Conservation (phyloP, 2,113 vertebrate genomes). For the Centropus bengalensis region DNA sequence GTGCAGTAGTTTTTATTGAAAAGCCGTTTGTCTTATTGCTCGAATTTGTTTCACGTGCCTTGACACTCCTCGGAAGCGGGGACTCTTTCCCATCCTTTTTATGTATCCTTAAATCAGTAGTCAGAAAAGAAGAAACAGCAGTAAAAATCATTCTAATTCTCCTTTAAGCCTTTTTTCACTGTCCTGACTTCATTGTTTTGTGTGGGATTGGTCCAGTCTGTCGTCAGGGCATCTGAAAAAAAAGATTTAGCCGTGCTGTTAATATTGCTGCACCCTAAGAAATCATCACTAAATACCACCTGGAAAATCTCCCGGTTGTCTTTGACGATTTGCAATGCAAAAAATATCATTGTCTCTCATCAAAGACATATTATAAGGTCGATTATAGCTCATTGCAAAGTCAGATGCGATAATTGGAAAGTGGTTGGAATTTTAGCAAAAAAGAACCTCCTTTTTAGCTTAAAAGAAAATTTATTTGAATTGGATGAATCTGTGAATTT, state of each 20-base stretch:
- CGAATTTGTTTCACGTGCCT: background rate
- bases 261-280: background rate
- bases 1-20: background rate
- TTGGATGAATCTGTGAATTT: background rate
- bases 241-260: background rate
- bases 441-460: background rate
- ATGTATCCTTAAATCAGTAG: background rate
- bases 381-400: background rate
- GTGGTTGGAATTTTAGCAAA: background rate
- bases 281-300: background rate
- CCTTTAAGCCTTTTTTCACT: background rate
- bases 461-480: background rate
- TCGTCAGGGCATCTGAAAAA: background rate
- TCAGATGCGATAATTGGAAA: background rate
- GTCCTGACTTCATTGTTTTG: background rate
- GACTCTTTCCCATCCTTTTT: background rate
- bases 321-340: background rate
- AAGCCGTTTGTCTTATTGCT: background rate
- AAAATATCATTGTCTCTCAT: conserved; percentile 14
- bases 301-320: background rate
- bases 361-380: background rate
- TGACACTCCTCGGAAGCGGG: background rate
- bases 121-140: background rate
- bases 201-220: background rate
- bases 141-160: background rate